Conservation (phyloP, 2,113 vertebrate species). For the Oryzias curvinotus region DNA sequence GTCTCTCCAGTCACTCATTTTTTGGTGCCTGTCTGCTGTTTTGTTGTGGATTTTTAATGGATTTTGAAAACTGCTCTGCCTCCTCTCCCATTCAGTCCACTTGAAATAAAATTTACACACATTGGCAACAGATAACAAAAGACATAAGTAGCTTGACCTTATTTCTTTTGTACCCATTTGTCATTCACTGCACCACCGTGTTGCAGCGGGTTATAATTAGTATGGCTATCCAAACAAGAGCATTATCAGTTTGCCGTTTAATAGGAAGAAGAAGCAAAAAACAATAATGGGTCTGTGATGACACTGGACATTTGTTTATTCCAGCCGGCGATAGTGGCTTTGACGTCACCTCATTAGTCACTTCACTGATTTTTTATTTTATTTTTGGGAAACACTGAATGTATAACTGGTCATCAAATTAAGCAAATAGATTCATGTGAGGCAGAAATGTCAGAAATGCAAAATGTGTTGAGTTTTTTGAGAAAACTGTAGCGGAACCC, state of each 20-base stretch:
- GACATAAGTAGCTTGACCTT: constrained; percentile 38
- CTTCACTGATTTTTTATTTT: constrained; percentile 22
- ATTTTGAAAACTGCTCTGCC: constrained; percentile 22
- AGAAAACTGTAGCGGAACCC: constrained; percentile 8
- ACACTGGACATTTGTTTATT: constrained; percentile 37
- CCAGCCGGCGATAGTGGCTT: constrained; percentile 25
- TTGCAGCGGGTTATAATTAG: constrained; percentile 47
- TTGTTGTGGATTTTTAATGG: constrained; percentile 40
- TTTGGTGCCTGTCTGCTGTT: constrained; percentile 39
- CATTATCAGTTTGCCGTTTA: constrained; percentile 44
- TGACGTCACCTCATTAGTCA: constrained; percentile 60
- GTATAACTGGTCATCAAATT: constrained; percentile 48
- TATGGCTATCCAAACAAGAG: constrained; percentile 28
- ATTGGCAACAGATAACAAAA: constrained; percentile 27
- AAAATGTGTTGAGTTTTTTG: constrained; percentile 34
- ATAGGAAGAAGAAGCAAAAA: constrained; percentile 13
- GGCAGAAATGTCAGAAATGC: constrained; percentile 31
- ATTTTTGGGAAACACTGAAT: constrained; percentile 31
- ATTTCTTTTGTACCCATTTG: constrained; percentile 32
- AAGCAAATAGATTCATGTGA: constrained; percentile 28
- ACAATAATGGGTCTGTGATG: constrained; percentile 45
- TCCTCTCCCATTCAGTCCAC: constrained; percentile 8
- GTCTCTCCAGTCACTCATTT: constrained; percentile 24
- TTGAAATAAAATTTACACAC: constrained; percentile 39
- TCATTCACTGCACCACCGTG: constrained; percentile 53